Percentiles rank a stretch among this genome's conserved stretches.
phyloP scores from a whole-genome alignment of 2,888 invertebrate species.

The Drosophila demipolita region DNA sequence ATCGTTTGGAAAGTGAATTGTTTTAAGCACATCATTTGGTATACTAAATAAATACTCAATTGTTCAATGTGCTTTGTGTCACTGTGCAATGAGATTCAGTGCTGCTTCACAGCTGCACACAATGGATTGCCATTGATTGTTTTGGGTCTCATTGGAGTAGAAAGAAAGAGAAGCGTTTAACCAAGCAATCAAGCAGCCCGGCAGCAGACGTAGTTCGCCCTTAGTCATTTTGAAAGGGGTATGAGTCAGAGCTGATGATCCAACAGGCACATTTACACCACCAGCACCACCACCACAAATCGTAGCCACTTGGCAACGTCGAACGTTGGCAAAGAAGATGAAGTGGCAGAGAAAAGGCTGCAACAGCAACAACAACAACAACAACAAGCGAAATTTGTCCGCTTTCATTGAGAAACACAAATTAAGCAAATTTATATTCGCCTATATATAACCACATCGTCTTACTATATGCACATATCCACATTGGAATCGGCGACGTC shows the following conservation, averaged over 20 bases:
- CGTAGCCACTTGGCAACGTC: conserved; percentile 29
- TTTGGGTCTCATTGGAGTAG: conserved; percentile 50
- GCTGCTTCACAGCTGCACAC: conserved; percentile 52
- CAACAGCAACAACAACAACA: conserved; percentile 43
- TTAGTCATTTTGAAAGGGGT: conserved; percentile 60
- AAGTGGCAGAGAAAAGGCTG: conserved; percentile 26
- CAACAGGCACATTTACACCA: conserved; percentile 24
- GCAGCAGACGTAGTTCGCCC: conserved; percentile 46
- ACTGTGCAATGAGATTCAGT: conserved; percentile 43
- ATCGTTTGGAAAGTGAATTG: background rate
- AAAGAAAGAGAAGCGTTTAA: conserved; percentile 29
- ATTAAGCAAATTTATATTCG: conserved; percentile 71
- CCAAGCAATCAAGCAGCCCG: conserved; percentile 12
- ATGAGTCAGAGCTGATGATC: conserved; percentile 61
- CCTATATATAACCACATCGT: conserved; percentile 14
- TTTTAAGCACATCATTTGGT: background rate
- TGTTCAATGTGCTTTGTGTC: conserved; percentile 9
- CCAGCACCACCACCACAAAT: conserved; percentile 10
- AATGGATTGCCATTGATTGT: conserved; percentile 72
- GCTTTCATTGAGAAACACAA: conserved; percentile 71
- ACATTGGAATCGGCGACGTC: conserved; percentile 32
- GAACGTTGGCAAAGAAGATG: background rate
- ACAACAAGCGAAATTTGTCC: conserved; percentile 19
- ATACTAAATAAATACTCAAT: background rate
- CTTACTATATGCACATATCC: conserved; percentile 31